Conservation (phyloP, 2,113 vertebrate genomes). For the Aramus guarauna region DNA sequence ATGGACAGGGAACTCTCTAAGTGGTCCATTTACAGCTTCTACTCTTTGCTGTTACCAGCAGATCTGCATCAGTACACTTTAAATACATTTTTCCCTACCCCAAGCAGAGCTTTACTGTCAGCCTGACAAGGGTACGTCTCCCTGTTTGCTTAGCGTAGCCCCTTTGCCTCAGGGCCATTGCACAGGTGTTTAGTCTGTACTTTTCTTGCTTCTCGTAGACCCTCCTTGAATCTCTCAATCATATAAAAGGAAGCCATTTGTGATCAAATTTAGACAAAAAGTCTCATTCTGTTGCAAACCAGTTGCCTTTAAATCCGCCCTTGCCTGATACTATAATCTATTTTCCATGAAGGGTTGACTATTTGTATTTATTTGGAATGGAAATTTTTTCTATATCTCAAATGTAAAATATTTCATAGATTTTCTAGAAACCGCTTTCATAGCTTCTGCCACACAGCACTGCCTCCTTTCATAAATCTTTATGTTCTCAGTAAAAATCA, state of each 20-base stretch:
- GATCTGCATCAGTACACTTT: neutral
- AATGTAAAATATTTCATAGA: slow-evolving; percentile 17
- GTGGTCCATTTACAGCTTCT: neutral
- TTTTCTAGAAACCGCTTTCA: neutral
- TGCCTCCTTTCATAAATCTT: slow-evolving; percentile 41
- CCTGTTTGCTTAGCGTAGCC: neutral
- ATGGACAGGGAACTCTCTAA: neutral
- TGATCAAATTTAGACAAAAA: neutral
- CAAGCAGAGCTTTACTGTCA: neutral
- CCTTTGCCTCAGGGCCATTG: neutral
- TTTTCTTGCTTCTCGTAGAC: neutral
- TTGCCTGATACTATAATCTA: neutral
- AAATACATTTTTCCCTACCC: neutral
- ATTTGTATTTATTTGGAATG: neutral
- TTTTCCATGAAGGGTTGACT: neutral
- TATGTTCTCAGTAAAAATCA: slow-evolving; percentile 47
- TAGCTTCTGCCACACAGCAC: neutral
- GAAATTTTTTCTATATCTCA: neutral
- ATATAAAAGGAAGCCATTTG: neutral
- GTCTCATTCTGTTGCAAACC: neutral
- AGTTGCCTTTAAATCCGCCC: neutral
- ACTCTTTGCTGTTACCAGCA: neutral
- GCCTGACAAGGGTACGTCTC: neutral
- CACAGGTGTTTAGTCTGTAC: neutral
- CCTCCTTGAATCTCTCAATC: neutral